Evolutionary conservation across 35 echinoderm and acorn worm species (phyloP).

Genomic region (Holothuria glaberrima): DNA sequence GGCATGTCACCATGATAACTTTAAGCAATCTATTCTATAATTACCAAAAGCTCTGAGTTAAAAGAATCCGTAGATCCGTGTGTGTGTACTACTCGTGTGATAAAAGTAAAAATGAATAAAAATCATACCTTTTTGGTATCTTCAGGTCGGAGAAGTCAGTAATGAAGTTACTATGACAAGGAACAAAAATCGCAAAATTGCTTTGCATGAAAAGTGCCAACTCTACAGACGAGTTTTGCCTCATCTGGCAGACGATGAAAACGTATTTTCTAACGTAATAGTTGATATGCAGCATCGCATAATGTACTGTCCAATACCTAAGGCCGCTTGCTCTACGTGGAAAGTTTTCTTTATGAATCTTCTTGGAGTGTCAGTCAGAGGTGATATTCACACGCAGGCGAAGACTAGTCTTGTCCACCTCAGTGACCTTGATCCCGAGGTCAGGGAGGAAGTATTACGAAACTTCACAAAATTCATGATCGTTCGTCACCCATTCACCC

Average conservation of each 20-base stretch:
- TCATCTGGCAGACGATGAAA: neutral
- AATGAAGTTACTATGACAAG: too few relatives aligned
- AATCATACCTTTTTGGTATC: too few relatives aligned
- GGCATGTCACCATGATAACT: too few relatives aligned
- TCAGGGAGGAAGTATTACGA: neutral
- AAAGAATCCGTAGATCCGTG: too few relatives aligned
- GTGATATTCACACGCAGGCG: neutral
- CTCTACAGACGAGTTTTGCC: neutral
- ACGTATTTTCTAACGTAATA: neutral
- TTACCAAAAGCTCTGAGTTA: too few relatives aligned
- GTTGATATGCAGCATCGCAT: neutral
- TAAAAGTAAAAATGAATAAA: too few relatives aligned
- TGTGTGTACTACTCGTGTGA: too few relatives aligned
- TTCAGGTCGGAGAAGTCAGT: too few relatives aligned
- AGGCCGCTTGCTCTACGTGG: neutral
- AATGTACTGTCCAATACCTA: neutral
- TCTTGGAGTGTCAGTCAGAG: neutral
- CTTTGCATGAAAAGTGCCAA: neutral
- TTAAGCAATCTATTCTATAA: too few relatives aligned
- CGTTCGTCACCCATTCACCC: slow-evolving; percentile 77
- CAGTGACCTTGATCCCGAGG: neutral
- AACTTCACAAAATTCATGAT: slow-evolving; percentile 46
- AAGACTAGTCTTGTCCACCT: neutral
- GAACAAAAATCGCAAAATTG: too few relatives aligned
- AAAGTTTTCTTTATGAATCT: slow-evolving; percentile 10